Evolutionary conservation across 2,797 vertebrate species (phyloP), one percentile per base, ranked within the genome.

Genomic region (Enteromius mattozi): DNA sequence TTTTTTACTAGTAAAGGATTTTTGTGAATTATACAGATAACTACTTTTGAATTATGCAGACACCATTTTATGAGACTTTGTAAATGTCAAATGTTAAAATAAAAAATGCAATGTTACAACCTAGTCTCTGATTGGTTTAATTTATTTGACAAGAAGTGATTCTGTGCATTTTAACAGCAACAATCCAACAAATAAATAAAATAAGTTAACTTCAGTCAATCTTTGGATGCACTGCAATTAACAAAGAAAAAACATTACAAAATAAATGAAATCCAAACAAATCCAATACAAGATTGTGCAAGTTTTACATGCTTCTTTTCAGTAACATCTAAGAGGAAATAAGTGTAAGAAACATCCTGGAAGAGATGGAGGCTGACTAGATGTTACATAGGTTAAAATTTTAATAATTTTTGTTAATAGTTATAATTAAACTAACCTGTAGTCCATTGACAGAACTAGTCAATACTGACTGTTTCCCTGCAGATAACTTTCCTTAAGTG

Each of bases 301-400:
- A 92, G 75, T 85, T 82, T 91, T 66, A 93, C 93, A 94, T 95
- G 94, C 94, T 85, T 85, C 70, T 89, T 91, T 91, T 90, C 89
- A 54, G 24, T 33, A 30, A 61, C 24, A 65, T 77, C 40, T 45
- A 6, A 79, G 42, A 56, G 21, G 35, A 61, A 83, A 81, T n/a
- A 51, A 33, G 42, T 68, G 30, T 79, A 81, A 61, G 68, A 81
- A 82, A 69, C 59, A 63, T 35, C 16, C 82, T 70, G 75, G 37
- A 24, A 47, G 51, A 75, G 40, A 76, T 66, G 35, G 47, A 51
- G 5, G 27, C 40, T 63, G 63, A 78, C 19, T 65, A 68, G 14
- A 75, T 78, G 27, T 71, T 40, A 56, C 49, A 51, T 42, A 45
- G 54, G 1, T 66, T 63, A 61, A 56, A 35, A 63, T 54, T 35